Conservation (phyloP, 2,113 vertebrate species). For the Aepyceros melampus region DNA sequence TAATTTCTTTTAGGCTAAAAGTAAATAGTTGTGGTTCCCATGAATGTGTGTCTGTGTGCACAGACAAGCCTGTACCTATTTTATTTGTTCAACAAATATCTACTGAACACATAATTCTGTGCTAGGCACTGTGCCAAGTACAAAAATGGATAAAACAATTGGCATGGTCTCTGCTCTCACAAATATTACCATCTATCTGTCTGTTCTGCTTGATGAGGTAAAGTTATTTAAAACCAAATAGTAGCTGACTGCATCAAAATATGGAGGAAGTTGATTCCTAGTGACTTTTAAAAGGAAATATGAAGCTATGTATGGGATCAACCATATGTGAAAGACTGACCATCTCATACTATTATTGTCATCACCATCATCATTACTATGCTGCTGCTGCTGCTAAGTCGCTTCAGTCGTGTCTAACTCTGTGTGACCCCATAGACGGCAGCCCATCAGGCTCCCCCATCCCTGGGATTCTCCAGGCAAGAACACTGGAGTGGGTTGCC, state of each 20-base stretch:
- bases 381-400: too few relatives aligned
- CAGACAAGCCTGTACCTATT: not conserved
- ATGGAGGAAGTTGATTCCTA: not conserved
- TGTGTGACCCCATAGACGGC: accelerated
- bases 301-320: not conserved
- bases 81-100: slow-evolving; percentile 8
- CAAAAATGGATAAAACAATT: not conserved
- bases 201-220: not conserved
- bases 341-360: not conserved
- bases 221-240: not conserved
- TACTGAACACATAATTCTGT: not conserved
- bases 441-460: too few relatives aligned
- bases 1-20: not conserved
- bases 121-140: not conserved
- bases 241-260: not conserved
- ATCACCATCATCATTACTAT: not conserved
- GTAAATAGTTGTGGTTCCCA: not conserved
- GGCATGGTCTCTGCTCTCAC: not conserved
- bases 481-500: too few relatives aligned
- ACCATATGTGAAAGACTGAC: not conserved
- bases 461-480: too few relatives aligned
- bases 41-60: not conserved
- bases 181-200: not conserved
- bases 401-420: accelerated
- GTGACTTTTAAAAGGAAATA: not conserved